These are phyloP conservation scores for Lagocephalus sceleratus DNA, from an alignment of 2,797 vertebrate species.

Conservation along the genomic window DNA sequence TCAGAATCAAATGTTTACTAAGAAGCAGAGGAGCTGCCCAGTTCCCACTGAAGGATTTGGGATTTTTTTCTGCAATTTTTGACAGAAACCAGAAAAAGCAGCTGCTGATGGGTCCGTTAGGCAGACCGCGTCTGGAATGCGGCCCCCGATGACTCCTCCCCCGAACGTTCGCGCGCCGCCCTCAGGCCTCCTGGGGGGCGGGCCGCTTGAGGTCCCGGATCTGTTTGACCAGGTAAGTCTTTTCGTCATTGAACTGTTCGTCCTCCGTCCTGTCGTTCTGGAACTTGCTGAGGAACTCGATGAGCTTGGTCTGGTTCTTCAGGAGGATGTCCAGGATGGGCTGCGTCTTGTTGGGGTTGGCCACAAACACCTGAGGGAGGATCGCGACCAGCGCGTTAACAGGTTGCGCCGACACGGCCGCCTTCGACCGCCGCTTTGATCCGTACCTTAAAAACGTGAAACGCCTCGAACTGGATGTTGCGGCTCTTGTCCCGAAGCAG, in stretches of 20 bases:
- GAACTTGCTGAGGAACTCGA: conserved; percentile 98
- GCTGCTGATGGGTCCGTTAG: conserved; percentile 82
- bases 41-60: conserved; percentile 75
- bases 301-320: conserved; percentile 97
- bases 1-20: conserved; percentile 80
- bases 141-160: conserved; percentile 55
- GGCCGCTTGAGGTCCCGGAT: conserved; percentile 98
- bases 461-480: conserved; percentile 85
- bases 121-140: conserved; percentile 54
- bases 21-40: conserved; percentile 86
- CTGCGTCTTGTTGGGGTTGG: conserved; percentile 96
- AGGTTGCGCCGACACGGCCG: no score
- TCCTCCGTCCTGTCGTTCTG: conserved; percentile 97
- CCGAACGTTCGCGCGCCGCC: neutral
- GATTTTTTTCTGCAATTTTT: conserved; percentile 64
- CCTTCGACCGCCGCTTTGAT: neutral
- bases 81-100: conserved; percentile 79
- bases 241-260: conserved; percentile 97
- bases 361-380: conserved; percentile 89
- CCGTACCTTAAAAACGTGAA: conserved; percentile 83
- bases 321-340: conserved; percentile 97
- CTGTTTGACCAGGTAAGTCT: conserved; percentile 99
- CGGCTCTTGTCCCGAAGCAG: conserved; percentile 83
- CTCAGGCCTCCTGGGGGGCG: conserved; percentile 89
- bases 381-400: neutral